Percentiles rank a stretch among this genome's conserved stretches.
phyloP scores from a whole-genome alignment of 2,888 invertebrate species.

The Plagodis pulveraria region DNA sequence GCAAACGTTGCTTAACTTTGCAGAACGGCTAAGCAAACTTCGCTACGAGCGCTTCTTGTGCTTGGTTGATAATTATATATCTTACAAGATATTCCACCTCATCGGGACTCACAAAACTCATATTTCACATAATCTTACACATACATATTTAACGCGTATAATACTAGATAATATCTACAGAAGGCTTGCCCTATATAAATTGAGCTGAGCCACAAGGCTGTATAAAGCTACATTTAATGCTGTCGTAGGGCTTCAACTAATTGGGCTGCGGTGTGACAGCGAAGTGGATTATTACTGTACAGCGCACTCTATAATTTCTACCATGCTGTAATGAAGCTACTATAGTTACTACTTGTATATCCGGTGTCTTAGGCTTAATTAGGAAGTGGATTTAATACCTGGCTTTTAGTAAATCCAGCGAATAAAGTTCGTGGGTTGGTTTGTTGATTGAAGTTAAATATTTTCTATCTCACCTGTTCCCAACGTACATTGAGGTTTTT shows the following conservation, averaged over 20 bases:
- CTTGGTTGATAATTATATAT: too few species aligned
- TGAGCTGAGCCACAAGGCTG: slow-evolving; percentile 2
- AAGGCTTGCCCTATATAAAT: slow-evolving; percentile 3
- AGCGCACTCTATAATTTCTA: not conserved
- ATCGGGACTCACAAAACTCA: too few species aligned
- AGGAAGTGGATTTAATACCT: not conserved
- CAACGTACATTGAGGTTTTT: too few species aligned
- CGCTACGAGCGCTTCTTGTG: too few species aligned
- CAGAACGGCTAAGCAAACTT: too few species aligned
- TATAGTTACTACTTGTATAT: not conserved
- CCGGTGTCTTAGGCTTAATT: not conserved
- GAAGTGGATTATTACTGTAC: slow-evolving; percentile 24
- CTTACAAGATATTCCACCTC: too few species aligned
- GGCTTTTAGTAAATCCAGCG: not conserved
- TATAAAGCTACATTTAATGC: not conserved
- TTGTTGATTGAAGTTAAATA: too few species aligned
- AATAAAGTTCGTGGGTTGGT: too few species aligned
- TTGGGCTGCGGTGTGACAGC: slow-evolving; percentile 23
- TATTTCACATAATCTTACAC: not conserved
- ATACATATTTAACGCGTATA: not conserved
- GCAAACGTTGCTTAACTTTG: too few species aligned
- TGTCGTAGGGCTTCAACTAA: slow-evolving; percentile 24
- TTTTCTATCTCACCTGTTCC: too few species aligned
- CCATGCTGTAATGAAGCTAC: not conserved
- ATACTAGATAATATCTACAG: slow-evolving; percentile 8